Percentiles rank a stretch among this genome's conserved stretches.
Conservation (phyloP, 2,888 invertebrate species). For the Melangyna quadrimaculata region DNA sequence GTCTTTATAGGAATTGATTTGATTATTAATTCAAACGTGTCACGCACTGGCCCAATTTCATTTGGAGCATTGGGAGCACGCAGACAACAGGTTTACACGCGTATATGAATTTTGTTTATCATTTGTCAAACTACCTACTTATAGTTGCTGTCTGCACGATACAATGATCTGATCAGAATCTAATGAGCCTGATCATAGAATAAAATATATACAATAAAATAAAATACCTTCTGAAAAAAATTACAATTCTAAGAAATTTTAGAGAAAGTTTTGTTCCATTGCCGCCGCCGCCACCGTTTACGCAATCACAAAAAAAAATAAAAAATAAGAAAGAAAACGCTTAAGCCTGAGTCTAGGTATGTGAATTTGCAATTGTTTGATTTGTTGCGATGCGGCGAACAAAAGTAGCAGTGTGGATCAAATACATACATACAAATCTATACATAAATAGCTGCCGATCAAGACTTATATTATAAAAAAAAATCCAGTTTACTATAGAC, state of each 20-base stretch:
- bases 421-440: background rate
- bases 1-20: conserved; percentile 11
- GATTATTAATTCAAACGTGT: conserved; percentile 51
- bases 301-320: background rate
- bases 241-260: conserved; percentile 12
- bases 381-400: background rate
- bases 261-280: conserved; percentile 12
- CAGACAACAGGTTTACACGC: conserved; percentile 49
- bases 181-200: background rate
- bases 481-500: conserved; percentile 56
- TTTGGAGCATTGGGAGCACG: conserved; percentile 44
- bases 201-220: background rate
- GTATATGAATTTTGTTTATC: background rate
- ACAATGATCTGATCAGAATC: background rate
- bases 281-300: no score
- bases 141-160: background rate
- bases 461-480: background rate
- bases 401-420: background rate
- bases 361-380: conserved; percentile 16
- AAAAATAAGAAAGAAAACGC: background rate
- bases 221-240: background rate
- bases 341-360: background rate
- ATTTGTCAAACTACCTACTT: background rate
- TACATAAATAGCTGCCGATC: conserved; percentile 19
- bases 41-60: conserved; percentile 62